Base-by-base conservation (phyloP, 2,797 vertebrate species). In the Hippoglossus hippoglossus region DNA sequence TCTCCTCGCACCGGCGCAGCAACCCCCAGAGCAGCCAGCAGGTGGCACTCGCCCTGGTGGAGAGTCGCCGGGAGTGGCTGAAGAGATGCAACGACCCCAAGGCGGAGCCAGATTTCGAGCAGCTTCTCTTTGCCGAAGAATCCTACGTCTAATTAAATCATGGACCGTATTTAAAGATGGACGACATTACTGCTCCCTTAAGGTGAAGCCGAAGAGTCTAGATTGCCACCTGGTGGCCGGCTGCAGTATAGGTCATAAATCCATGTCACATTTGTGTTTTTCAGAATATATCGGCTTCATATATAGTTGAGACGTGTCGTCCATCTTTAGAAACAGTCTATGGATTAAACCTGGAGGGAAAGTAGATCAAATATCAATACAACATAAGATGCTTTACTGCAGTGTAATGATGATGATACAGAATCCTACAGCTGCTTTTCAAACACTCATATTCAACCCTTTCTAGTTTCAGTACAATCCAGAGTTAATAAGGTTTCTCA, bases 81-180 rank as follows among this genome's bases (percentile, higher is more conserved):
- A 91, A 88, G 83, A 89, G 90, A 41, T 96, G 92, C 92, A 95
- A 81, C 31, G 86, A 93, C 47, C 93, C 94, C 24, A 81, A 89
- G n/a, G 87, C 89, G 34, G 95, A 96, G 78, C 56, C 77, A 0
- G 94, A 96, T 82, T 90, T 95, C 50, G 95, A 96, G 63, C 94
- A 96, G 90, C 93, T 94, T 50, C 87, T 96, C 86, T 95, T 95
- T 68, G 90, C 91, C 0, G 95, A 95, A 65, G 95, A 96, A 63
- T 95, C 95, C 52, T 96, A 93, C 0, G 81, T 96, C 57, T 96
- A 89, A 95, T 8, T 2, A 0, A 0, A 49, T 39, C 36, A 12
- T 39, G 4, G 16, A 62, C 19, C 2, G 7, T 0, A 46, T 3
- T 3, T 4, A n/a, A 3, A 55, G 15, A 12, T 11, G 8, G 25